phyloP scores from a whole-genome alignment of 2,797 vertebrate species.

The Melanotaenia trifasciata region DNA sequence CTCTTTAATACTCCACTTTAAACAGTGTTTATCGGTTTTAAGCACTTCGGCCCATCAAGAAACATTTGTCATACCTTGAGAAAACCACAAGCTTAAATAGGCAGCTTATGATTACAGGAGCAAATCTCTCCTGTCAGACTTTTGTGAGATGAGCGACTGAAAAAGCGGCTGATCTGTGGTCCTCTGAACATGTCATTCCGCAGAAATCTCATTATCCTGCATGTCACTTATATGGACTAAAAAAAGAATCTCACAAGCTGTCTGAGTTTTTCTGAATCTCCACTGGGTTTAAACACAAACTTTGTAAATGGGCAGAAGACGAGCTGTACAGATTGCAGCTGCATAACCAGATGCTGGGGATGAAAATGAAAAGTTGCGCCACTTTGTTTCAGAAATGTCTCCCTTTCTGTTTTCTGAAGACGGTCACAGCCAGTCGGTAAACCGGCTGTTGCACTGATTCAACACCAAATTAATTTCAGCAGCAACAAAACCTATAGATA shows the following conservation, averaged over 20 bases:
- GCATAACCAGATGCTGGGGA: background rate
- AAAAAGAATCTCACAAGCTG: background rate
- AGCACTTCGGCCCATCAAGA: background rate
- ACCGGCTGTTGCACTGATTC: background rate
- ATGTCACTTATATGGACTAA: background rate
- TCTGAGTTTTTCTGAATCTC: background rate
- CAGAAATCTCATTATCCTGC: conserved; percentile 3
- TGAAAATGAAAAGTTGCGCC: background rate
- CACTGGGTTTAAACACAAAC: background rate
- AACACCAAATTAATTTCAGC: background rate
- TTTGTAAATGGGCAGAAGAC: background rate
- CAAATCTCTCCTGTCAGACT: background rate
- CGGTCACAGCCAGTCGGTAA: background rate
- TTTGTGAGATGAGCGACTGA: conserved; percentile 7
- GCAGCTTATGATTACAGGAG: conserved; percentile 1
- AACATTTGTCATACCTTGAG: background rate
- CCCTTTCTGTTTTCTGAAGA: background rate
- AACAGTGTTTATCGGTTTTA: background rate
- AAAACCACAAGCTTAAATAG: background rate
- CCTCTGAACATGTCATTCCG: background rate
- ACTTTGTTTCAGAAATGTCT: background rate
- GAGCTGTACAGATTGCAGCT: background rate
- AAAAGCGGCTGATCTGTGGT: conserved; percentile 7
- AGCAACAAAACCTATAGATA: background rate
- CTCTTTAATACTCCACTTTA: background rate